A percentile compares a stretch with the other conserved stretches of the same genome.
These are phyloP conservation scores for Pangasius djambal DNA, from an alignment of 2,797 vertebrate species.

Conservation along the genomic window DNA sequence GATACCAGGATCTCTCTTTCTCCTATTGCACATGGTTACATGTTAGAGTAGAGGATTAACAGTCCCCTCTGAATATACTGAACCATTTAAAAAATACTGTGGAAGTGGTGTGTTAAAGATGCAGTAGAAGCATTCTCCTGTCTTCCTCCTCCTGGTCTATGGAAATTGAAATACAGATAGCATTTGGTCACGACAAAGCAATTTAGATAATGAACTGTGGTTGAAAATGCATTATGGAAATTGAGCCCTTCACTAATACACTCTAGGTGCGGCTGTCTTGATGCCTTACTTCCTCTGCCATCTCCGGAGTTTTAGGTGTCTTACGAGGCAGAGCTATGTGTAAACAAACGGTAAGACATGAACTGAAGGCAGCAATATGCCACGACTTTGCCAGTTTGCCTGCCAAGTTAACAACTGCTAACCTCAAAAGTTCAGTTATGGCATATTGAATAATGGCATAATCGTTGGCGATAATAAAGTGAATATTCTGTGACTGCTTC, in stretches of 20 bases:
- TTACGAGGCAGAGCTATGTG: neutral
- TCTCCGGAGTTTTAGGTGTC: neutral
- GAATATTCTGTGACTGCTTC: neutral
- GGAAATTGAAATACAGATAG: neutral
- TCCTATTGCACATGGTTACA: neutral
- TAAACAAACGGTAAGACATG: neutral
- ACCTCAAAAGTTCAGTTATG: neutral
- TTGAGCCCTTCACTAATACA: neutral
- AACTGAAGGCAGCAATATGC: neutral
- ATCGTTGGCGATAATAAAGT: neutral
- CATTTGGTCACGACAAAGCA: slow-evolving; percentile 14
- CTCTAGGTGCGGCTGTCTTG: neutral
- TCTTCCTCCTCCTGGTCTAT: neutral
- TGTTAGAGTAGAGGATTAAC: neutral
- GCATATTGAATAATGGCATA: neutral
- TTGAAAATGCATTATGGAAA: slow-evolving; percentile 26
- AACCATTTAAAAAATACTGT: neutral
- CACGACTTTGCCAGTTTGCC: neutral
- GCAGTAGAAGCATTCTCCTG: neutral
- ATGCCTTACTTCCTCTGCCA: slow-evolving; percentile 2
- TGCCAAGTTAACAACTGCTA: neutral
- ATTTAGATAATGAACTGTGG: slow-evolving; percentile 31
- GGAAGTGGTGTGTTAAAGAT: neutral
- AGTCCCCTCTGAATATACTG: neutral
- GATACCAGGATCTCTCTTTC: neutral